phyloP scores from a whole-genome alignment of 2,797 vertebrate genomes.

The Eulemur rubriventer region DNA sequence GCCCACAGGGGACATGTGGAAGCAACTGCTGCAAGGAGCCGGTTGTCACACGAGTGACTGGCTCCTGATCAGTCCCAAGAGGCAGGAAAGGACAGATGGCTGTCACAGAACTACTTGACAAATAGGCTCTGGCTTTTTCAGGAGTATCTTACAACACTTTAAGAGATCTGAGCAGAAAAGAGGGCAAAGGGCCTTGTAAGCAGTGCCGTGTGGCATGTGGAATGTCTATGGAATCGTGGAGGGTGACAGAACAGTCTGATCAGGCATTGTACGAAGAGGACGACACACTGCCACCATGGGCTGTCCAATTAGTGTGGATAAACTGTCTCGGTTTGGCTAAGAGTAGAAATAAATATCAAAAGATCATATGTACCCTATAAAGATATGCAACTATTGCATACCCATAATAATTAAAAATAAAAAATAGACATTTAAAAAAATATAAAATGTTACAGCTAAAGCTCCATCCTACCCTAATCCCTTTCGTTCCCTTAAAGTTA shows the following conservation, averaged over 20 bases:
- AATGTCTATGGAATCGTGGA: constrained; percentile 54
- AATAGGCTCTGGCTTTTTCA: background rate
- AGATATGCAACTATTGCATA: background rate
- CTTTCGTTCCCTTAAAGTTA: background rate
- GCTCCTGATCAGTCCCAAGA: background rate
- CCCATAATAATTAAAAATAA: background rate
- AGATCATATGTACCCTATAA: background rate
- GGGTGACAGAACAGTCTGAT: background rate
- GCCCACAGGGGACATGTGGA: background rate
- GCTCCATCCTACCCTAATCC: background rate
- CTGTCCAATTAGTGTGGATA: constrained; percentile 98
- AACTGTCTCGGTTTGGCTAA: constrained; percentile 90
- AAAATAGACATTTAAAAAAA: background rate
- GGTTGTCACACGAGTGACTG: rapidly evolving
- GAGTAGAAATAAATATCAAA: background rate
- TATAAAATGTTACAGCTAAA: background rate
- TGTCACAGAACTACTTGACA: background rate
- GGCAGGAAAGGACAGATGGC: background rate
- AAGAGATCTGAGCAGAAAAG: constrained; percentile 31
- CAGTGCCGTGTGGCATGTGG: constrained; percentile 3
- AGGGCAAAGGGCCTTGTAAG: constrained; percentile 52
- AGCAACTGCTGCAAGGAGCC: background rate
- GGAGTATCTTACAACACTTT: background rate
- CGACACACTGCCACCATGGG: constrained; percentile 93
- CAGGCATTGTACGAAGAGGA: constrained; percentile 97